Percentiles rank a stretch among this genome's conserved stretches.
Evolutionary conservation across 2,888 invertebrate genomes (phyloP).

Genomic region (Steinernema hermaphroditum): DNA sequence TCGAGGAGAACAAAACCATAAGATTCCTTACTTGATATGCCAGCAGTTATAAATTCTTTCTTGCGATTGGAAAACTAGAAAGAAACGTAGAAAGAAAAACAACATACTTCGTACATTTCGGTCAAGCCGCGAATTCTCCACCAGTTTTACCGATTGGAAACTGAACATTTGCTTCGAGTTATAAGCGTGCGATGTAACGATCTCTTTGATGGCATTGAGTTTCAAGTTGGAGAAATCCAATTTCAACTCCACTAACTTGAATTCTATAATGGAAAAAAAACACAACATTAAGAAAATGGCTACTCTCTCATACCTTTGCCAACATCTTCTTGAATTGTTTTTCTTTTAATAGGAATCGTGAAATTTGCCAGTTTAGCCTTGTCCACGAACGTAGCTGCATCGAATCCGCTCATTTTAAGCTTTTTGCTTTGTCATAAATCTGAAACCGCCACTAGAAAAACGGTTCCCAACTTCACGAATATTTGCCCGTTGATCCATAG

Average conservation of each 20-base stretch:
- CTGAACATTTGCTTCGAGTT: neutral
- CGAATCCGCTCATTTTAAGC: neutral
- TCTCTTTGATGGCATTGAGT: neutral
- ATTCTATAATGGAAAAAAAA: neutral
- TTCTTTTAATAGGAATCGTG: slow-evolving; percentile 2
- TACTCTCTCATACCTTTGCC: neutral
- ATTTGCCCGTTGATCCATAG: too few species aligned
- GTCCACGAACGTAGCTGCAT: neutral
- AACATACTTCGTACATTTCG: neutral
- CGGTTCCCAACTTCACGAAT: too few species aligned
- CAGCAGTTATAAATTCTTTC: slow-evolving; percentile 4
- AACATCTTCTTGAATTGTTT: neutral
- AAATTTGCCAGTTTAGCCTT: neutral
- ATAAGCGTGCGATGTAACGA: neutral
- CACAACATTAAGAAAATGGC: neutral
- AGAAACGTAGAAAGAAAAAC: neutral
- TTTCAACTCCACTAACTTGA: neutral
- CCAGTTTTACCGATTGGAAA: neutral
- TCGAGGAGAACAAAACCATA: slow-evolving; percentile 33
- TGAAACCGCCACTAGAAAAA: too few species aligned
- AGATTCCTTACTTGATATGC: slow-evolving; percentile 22
- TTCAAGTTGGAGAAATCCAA: neutral
- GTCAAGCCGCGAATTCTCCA: neutral
- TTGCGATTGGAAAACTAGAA: slow-evolving; percentile 32
- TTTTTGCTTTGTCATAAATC: too few species aligned